Evolutionary conservation across 1,140 invertebrate genomes (phyloP), one percentile per base, ranked within the genome.

Genomic region (Philaenus spumarius): DNA sequence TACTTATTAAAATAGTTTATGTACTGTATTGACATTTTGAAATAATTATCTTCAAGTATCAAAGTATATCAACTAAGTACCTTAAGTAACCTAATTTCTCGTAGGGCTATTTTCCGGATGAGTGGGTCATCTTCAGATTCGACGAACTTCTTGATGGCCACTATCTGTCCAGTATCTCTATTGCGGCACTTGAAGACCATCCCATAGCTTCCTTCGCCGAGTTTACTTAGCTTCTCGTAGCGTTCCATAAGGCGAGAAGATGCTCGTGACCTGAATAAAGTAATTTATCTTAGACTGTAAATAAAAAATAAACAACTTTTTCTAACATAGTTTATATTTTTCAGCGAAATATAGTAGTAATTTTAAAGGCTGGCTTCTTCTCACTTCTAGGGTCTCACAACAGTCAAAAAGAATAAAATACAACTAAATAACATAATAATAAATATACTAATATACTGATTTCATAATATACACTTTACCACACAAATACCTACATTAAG

Each of bases 171-270:
- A 1, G 90, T 98, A 66, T 98, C 95, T 64, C 91, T 80, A 75
- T 98, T 96, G 43, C 94, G 85, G 75, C 97, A 99, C 74, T 98
- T 98, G 80, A 97, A 99, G 46, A 99, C 97, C 56, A 98, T 85
- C 7, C 97, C 97, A 74, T 99, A 99, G 40, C 93, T 97, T 54
- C 97, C 97, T 78, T 99, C 97, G 58, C 97, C 97, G 35, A 99
- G 86, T 69, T 97, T 95, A 42, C 83, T 86, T 15, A 99, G 76
- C 75, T 95, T 95, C 75, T 99, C 97, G 77, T 99, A 99, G 57
- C 95, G 87, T 75, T 99, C 97, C 95, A 99, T 98, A 65, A 85
- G 83, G 71, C 88, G 87, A 68, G 88, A 90, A 66, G 89, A 83
- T 52, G 85, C 88, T 69, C 89, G 82, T 66, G 88, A 85, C 75